Base-by-base conservation (phyloP, 2,888 invertebrate genomes). In the Idaea dimidiata region DNA sequence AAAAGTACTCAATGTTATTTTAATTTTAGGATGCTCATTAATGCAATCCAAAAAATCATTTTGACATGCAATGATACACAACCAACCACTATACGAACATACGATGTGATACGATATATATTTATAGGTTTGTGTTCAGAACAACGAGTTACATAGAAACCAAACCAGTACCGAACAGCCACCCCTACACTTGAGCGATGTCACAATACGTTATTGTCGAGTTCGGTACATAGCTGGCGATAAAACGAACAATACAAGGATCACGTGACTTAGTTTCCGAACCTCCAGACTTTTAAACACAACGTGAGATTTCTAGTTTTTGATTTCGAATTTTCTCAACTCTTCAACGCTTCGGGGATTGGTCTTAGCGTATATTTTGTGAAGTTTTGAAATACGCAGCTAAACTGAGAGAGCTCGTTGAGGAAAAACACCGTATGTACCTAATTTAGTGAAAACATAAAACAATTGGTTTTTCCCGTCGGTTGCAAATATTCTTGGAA, bases 151-250 rank as follows among this genome's bases (percentile, higher is more conserved):
- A 43, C 43, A 43, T 43, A 8, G 43, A 43, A 43, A 43, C 43
- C 43, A 43, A 43, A 43, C 43, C 43, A 14, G 43, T 43, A 43
- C 43, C 43, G 18, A 59, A 60, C 54, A 59, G 63, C 18, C 60
- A 65, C 31, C 66, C 65, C 69, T 66, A 64, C 8, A 43, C 31
- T 54, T 66, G 67, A 67, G 63, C 63, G 63, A 69, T 69, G 62
- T 59, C 59, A 60, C 69, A 60, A 67, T 69, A 66, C 59, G 63
- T 69, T 67, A 69, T 66, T 61, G 69, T 67, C 66, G 59, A 17
- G 63, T 24, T 58, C 54, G 64, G 61, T 62, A 66, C 65, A 66
- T 56, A 31, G 63, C 55, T 58, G 57, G 31, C 66, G 55, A 64
- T 67, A 67, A 66, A 66, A 63, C 62, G 62, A 65, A 66, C 62